Conservation (phyloP, 2,113 vertebrate species). For the Tyto alba region DNA sequence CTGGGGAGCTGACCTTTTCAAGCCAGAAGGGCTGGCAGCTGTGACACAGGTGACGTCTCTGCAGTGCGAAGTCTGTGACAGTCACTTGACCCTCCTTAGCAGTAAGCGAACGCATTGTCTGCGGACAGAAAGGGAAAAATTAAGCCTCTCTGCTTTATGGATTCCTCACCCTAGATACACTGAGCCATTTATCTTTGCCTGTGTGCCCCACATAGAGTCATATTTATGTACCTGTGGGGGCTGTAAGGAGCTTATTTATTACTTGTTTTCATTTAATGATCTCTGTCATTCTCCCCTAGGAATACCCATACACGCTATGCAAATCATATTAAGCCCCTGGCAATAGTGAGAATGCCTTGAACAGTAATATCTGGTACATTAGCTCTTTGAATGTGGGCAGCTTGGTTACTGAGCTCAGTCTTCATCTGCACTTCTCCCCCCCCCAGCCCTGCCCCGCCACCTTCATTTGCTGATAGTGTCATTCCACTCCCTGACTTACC, state of each 20-base stretch:
- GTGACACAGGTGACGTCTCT: background rate
- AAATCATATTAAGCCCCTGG: slow-evolving; percentile 52
- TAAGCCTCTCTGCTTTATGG: background rate
- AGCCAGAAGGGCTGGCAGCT: background rate
- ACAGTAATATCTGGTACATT: background rate
- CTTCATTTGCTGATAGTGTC: background rate
- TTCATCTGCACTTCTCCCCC: background rate
- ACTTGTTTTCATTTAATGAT: slow-evolving; percentile 73
- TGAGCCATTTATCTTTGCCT: background rate
- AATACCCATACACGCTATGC: slow-evolving; percentile 1
- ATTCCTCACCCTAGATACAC: background rate
- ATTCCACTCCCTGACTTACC: background rate
- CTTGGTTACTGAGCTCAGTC: background rate
- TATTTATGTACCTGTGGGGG: slow-evolving; percentile 25
- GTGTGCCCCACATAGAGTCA: background rate
- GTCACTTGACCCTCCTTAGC: slow-evolving; percentile 44
- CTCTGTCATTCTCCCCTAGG: slow-evolving; percentile 59
- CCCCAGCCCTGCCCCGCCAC: too few relatives aligned
- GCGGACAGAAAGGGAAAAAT: rapidly evolving
- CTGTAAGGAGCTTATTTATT: slow-evolving; percentile 56
- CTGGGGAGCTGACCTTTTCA: slow-evolving; percentile 57
- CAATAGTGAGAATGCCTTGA: background rate
- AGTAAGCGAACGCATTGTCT: rapidly evolving
- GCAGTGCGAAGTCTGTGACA: background rate
- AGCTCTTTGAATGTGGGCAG: background rate